These are phyloP conservation scores for Hydraecia micacea DNA, from an alignment of 2,888 invertebrate genomes.

Conservation along the genomic window DNA sequence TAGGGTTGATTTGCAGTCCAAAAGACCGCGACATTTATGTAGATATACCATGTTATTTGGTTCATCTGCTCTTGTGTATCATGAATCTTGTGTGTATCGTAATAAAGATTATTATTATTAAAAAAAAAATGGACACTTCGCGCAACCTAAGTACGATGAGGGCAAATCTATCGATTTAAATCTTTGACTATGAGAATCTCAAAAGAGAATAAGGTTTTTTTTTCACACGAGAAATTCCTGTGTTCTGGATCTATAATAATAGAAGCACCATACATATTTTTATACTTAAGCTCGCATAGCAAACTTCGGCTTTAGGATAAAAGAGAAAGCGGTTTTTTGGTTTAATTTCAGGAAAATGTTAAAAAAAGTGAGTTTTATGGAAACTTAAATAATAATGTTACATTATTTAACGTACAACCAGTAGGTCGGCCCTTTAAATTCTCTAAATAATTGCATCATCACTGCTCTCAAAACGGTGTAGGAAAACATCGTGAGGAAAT, in stretches of 20 bases:
- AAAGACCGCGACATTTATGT: too few relatives aligned
- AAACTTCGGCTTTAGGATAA: neutral
- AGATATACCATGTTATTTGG: too few relatives aligned
- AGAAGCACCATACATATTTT: neutral
- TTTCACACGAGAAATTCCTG: neutral
- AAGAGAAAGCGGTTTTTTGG: neutral
- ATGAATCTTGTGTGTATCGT: too few relatives aligned
- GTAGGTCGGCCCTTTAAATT: too few relatives aligned
- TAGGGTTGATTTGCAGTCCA: too few relatives aligned
- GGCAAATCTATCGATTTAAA: neutral
- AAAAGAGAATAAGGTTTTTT: too few relatives aligned
- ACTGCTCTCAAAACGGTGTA: too few relatives aligned
- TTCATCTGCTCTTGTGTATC: too few relatives aligned
- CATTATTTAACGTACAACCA: neutral
- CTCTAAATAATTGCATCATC: too few relatives aligned
- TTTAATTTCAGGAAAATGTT: neutral
- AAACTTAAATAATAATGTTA: neutral
- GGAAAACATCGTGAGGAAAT: too few relatives aligned
- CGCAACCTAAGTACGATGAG: neutral
- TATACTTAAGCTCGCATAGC: neutral
- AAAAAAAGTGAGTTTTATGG: neutral
- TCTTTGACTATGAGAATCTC: neutral
- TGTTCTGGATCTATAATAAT: neutral
- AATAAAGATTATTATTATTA: too few relatives aligned
- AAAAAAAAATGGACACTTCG: neutral